Base-by-base conservation (phyloP, 2,888 invertebrate species). In the Ligdia adustata region DNA sequence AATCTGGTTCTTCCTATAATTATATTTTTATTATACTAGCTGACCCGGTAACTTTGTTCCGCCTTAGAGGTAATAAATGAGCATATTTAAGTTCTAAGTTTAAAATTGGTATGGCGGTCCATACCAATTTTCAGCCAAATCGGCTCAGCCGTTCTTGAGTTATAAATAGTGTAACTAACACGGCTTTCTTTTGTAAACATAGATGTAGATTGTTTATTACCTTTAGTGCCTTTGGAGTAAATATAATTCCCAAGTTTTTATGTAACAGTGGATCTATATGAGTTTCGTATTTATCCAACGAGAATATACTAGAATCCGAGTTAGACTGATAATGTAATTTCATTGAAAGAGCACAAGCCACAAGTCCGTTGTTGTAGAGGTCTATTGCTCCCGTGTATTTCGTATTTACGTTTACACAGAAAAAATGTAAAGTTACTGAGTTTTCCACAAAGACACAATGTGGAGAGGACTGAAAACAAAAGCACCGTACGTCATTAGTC, bases 361-460 rank as follows among this genome's bases (percentile, higher is more conserved):
- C 90, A n/a, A 89, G 67, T 9, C 90, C 90, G 35, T 84, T 84
- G 48, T 90, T 90, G 44, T 87, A 90, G 9, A 90, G 69, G 54
- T 89, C 86, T 29, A 90, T 77, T 0, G 59, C 55, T 9, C 75
- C 88, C 12, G 60, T 66, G 52, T 79, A 74, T 41, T 58, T 76
- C 0, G 82, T 72, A 44, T 88, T 78, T 3, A 89, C 79, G 9
- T 72, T 84, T 2, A 89, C 82, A 47, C 82, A 78, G 57, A 82
- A 86, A 60, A 88, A 90, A 60, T 89, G 74, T 27, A 90, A 59
- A 1, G 85, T 82, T 7, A 82, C 87, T 0, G 87, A 81, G 50
- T 89, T 85, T 62, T 90, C 90, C 4, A 72, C 75, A 53, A 90
- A 89, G 1, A 90, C 82, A 43, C 89, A 89, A 65, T 90, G 90